phyloP scores from a whole-genome alignment of 2,888 invertebrate species.

The Cryptops parisi region DNA sequence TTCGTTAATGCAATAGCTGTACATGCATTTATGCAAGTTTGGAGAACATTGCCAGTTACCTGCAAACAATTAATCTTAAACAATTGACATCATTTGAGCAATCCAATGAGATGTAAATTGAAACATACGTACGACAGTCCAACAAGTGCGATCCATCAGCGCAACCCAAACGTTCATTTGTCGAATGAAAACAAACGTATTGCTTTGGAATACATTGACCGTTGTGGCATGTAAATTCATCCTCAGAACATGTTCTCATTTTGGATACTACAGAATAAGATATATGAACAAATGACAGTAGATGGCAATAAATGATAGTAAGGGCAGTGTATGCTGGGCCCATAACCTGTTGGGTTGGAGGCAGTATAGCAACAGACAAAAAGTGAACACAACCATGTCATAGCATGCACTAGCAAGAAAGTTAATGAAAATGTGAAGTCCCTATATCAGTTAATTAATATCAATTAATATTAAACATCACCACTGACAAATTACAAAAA shows the following conservation, averaged over 20 bases:
- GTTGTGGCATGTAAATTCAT: slow-evolving; percentile 28
- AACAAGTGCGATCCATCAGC: slow-evolving; percentile 32
- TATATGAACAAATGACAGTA: no score
- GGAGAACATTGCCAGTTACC: slow-evolving; percentile 28
- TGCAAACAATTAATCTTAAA: no score
- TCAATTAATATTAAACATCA: no score
- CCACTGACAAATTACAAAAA: no score
- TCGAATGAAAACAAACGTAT: slow-evolving; percentile 26
- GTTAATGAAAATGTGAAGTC: not conserved
- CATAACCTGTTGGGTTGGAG: no score
- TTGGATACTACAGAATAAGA: not conserved
- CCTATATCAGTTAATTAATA: no score
- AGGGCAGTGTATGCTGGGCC: no score
- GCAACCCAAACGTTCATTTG: slow-evolving; percentile 26
- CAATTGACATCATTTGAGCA: no score
- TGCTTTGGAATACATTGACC: slow-evolving; percentile 29
- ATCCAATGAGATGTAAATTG: no score
- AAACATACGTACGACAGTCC: slow-evolving; percentile 34
- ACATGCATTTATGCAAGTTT: slow-evolving; percentile 33
- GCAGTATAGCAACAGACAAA: no score
- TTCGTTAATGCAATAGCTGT: slow-evolving; percentile 34
- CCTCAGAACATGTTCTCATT: slow-evolving; percentile 19
- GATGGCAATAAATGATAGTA: no score
- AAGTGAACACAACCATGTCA: no score
- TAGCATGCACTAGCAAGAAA: not conserved